Evolutionary conservation across 1,140 invertebrate species (phyloP), one percentile per base, ranked within the genome.

Genomic region (Danaus plexippus): DNA sequence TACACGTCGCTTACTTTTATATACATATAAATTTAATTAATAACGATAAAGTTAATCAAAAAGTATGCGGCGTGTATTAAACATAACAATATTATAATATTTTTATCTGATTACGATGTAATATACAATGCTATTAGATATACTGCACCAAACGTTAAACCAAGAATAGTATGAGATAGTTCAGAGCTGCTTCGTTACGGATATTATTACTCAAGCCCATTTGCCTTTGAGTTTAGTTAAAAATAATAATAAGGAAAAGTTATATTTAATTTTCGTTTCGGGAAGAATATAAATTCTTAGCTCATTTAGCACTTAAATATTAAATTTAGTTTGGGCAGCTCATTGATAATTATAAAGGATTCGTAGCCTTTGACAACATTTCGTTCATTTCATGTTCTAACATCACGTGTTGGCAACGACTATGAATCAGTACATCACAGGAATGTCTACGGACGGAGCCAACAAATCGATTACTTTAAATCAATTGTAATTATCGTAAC

Each of bases 71-170:
- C 50, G 55, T 63, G 75, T 67, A 64, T 67, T 67, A 58, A 62
- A 64, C 56, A 66, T 71, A 60, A 66, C 71, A 66, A 58, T 74
- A 67, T 79, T 69, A 67, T 66, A 77, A 71, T 61, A 69, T 58
- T 67, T 71, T 73, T 52, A 79, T 70, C 75, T 73, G 75, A 77
- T 77, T 79, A 78, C 77, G 75, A 72, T 71, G 83, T 74, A 83
- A 83, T 86, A 76, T 86, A 84, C 80, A 86, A 84, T 86, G 83
- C 77, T 73, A 85, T 82, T 77, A 85, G 77, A 83, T 59, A 85
- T 82, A 80, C 83, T 86, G 83, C 83, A 81, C 80, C 83, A 86
- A 85, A 85, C 80, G 77, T 83, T 81, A 85, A 80, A 80, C 74
- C 75, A 83, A 75, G 67, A 79, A 70, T 76, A 83, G 75, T 78